Percentiles rank a stretch among this genome's conserved stretches.
phyloP scores from a whole-genome alignment of 1,140 invertebrate genomes.

The Coelopa frigida region DNA sequence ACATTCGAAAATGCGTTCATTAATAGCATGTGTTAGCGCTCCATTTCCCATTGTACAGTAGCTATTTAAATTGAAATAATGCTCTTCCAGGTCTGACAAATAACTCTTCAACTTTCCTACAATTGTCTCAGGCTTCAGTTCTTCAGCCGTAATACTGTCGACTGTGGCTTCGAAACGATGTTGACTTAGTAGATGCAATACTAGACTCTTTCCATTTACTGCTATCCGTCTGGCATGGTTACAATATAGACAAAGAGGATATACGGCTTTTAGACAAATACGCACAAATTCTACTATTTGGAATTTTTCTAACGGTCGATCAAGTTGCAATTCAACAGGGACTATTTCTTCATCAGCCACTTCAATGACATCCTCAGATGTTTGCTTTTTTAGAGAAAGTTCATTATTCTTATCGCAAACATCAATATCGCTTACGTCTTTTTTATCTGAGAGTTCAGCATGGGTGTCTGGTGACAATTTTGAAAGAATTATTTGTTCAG shows the following conservation, averaged over 20 bases:
- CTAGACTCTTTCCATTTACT: slow-evolving; percentile 71
- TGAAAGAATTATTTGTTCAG: too few relatives aligned
- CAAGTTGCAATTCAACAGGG: slow-evolving; percentile 63
- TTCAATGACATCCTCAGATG: slow-evolving; percentile 27
- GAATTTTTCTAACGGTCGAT: slow-evolving; percentile 64
- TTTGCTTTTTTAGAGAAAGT: background rate
- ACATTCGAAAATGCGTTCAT: slow-evolving; percentile 65
- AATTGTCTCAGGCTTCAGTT: slow-evolving; percentile 64
- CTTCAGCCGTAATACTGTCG: slow-evolving; percentile 64
- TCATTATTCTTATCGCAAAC: slow-evolving; percentile 5
- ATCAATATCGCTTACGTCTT: too few relatives aligned
- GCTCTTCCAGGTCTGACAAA: slow-evolving; percentile 52
- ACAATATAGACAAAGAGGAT: slow-evolving; percentile 68
- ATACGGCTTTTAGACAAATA: slow-evolving; percentile 61
- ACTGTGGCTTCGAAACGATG: slow-evolving; percentile 67
- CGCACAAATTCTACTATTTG: slow-evolving; percentile 62
- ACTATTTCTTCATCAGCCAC: slow-evolving; percentile 57
- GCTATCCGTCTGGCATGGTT: slow-evolving; percentile 74
- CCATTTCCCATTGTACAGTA: slow-evolving; percentile 52
- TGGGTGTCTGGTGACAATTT: too few relatives aligned
- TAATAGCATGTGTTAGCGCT: slow-evolving; percentile 17
- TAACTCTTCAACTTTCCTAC: slow-evolving; percentile 57
- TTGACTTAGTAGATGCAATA: slow-evolving; percentile 66
- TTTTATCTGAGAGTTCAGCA: too few relatives aligned
- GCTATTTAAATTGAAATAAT: slow-evolving; percentile 64